Evolutionary conservation across 2,888 invertebrate species (phyloP).

Genomic region (Sinohyriopsis cumingii): DNA sequence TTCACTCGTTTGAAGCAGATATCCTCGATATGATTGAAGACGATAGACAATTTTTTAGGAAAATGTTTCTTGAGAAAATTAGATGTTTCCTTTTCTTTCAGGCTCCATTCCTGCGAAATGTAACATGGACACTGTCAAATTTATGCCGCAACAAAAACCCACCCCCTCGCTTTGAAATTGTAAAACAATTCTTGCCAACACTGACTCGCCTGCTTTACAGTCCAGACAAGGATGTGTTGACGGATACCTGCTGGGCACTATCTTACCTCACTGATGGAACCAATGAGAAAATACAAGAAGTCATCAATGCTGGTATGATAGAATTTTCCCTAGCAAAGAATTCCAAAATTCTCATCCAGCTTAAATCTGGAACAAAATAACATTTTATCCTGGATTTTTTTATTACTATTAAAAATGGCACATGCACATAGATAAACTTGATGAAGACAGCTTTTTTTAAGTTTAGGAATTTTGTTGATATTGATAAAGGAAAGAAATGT

Average conservation of each 20-base stretch:
- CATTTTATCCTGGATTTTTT: too few relatives aligned
- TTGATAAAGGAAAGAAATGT: too few relatives aligned
- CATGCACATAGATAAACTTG: too few relatives aligned
- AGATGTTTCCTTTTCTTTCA: constrained; percentile 26
- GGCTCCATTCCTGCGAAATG: constrained; percentile 82
- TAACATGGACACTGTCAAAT: constrained; percentile 95
- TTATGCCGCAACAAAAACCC: constrained; percentile 96
- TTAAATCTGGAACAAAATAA: too few relatives aligned
- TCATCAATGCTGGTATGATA: constrained; percentile 64
- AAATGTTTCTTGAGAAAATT: neutral
- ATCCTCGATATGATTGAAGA: neutral
- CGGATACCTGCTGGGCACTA: constrained; percentile 95
- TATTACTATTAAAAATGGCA: too few relatives aligned
- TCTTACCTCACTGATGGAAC: constrained; percentile 95
- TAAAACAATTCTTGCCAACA: constrained; percentile 83
- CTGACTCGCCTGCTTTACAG: constrained; percentile 83
- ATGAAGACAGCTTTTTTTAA: too few relatives aligned
- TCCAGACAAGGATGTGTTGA: constrained; percentile 84
- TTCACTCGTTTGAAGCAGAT: too few relatives aligned
- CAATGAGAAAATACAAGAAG: constrained; percentile 88
- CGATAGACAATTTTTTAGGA: neutral
- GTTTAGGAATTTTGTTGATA: too few relatives aligned
- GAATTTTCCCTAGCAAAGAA: too few relatives aligned
- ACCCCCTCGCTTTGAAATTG: constrained; percentile 84
- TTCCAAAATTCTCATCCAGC: too few relatives aligned